A percentile compares a stretch with the other conserved stretches of the same genome.
Evolutionary conservation across 1,140 invertebrate genomes (phyloP).

Genomic region (Psilanteris sp.): DNA sequence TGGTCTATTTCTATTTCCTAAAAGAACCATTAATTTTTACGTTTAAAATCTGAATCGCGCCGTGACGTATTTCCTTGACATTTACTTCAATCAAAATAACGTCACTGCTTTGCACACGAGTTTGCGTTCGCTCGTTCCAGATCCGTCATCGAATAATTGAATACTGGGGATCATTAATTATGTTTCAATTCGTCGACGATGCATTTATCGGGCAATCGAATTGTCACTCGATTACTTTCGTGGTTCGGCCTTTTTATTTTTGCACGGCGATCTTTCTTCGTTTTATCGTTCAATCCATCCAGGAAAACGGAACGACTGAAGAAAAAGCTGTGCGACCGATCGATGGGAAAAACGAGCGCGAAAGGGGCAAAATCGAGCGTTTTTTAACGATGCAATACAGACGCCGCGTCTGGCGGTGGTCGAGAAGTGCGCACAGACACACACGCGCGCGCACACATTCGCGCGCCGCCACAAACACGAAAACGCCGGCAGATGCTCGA

Average conservation of each 20-base stretch:
- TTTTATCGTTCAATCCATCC: constrained; percentile 49
- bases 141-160: constrained; percentile 35
- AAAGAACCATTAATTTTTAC: no score
- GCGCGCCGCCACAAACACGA: neutral
- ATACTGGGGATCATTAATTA: constrained; percentile 39
- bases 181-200: constrained; percentile 39
- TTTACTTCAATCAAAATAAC: constrained; percentile 20
- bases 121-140: neutral
- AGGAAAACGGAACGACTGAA: constrained; percentile 8
- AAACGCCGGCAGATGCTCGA: constrained; percentile 20
- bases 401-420: constrained; percentile 6
- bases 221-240: constrained; percentile 49
- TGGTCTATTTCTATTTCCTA: no score
- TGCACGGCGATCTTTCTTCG: constrained; percentile 27
- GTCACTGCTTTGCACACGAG: neutral
- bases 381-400: constrained; percentile 42
- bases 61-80: neutral
- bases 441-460: neutral
- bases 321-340: constrained; percentile 27
- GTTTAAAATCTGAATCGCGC: no score
- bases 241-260: constrained; percentile 17
- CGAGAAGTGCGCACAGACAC: no score
- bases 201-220: constrained; percentile 36
- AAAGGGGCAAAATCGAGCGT: constrained; percentile 33
- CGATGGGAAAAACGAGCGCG: constrained; percentile 33